Percentiles rank a stretch among this genome's conserved stretches.
Evolutionary conservation across 2,113 vertebrate genomes (phyloP).

Genomic region (Anser brachyrhynchus): DNA sequence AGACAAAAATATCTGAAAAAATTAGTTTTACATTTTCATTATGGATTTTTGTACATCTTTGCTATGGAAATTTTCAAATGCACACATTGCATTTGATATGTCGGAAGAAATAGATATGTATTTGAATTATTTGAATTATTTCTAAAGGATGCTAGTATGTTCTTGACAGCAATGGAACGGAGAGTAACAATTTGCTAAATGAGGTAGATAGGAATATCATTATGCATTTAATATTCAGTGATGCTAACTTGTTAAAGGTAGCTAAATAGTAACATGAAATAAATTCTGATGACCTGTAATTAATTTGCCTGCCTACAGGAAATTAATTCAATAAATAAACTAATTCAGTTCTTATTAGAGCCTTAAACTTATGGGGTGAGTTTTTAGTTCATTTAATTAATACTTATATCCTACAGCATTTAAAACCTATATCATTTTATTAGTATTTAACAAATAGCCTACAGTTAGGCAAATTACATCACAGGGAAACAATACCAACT

Average conservation of each 20-base stretch:
- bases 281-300: slow-evolving; percentile 30
- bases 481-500: not conserved
- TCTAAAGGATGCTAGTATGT: not conserved
- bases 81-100: not conserved
- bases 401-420: not conserved
- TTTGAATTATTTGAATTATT: not conserved
- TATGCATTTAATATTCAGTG: not conserved
- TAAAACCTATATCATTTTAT: slow-evolving; percentile 4
- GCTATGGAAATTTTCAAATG: not conserved
- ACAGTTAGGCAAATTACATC: slow-evolving; percentile 12
- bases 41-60: not conserved
- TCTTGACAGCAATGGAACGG: not conserved
- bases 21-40: not conserved
- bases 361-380: not conserved
- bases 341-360: slow-evolving; percentile 24
- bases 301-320: slow-evolving; percentile 36
- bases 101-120: not conserved
- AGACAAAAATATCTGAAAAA: not conserved
- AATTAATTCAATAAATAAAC: slow-evolving; percentile 32
- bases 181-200: not conserved
- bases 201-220: not conserved
- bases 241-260: not conserved
- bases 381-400: slow-evolving; percentile 54
- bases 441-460: slow-evolving; percentile 49
- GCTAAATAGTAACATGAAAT: not conserved